Evolutionary conservation across 2,113 vertebrate species (phyloP), one percentile per base, ranked within the genome.

Genomic region (Oxyura jamaicensis): DNA sequence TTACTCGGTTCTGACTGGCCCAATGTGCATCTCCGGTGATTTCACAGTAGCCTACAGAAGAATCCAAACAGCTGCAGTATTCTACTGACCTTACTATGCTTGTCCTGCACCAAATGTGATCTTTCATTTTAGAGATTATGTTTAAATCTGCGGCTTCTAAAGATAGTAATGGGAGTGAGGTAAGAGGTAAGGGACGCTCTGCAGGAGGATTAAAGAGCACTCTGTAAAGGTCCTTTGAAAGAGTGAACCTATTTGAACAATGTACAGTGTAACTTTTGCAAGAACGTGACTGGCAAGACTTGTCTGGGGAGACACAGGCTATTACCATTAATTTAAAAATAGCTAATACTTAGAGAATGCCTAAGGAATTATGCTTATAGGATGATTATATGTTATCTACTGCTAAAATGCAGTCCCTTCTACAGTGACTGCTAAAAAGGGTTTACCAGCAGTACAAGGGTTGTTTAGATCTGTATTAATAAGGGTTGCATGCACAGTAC

Each of bases 251-350:
- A 7, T 50, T 25, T 50, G 48, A 50, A 50, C 22, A 50, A 23
- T 22, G 48, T 23, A 25, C 48, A 50, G 6, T 59, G 23, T 58
- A 63, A 62, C 22, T 80, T 28, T 36, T 63, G n/a, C 39, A 88
- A 63, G 19, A 58, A 31, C 0, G 0, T 50, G 29, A 18, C 22
- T 77, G 28, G 19, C 46, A 39, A 62, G n/a, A 62, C 35, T 13
- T 26, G 3, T 71, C 74, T 86, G 63, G 59, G 83, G 41, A 15
- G 59, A 22, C 13, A 71, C 1, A 2, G 28, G 15, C 23, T 74
- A 17, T 73, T 80, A 44, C 3, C 2, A 42, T 68, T 71, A 36
- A 44, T 80, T 76, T 62, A 3, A 80, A 85, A 89, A 60, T 25
- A 82, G 6, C 18, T 79, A n/a, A 36, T 53, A 58, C 5, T 62